A percentile compares a stretch with the other conserved stretches of the same genome.
phyloP scores from a whole-genome alignment of 1,140 invertebrate species.

The Eurytemora carolleeae region DNA sequence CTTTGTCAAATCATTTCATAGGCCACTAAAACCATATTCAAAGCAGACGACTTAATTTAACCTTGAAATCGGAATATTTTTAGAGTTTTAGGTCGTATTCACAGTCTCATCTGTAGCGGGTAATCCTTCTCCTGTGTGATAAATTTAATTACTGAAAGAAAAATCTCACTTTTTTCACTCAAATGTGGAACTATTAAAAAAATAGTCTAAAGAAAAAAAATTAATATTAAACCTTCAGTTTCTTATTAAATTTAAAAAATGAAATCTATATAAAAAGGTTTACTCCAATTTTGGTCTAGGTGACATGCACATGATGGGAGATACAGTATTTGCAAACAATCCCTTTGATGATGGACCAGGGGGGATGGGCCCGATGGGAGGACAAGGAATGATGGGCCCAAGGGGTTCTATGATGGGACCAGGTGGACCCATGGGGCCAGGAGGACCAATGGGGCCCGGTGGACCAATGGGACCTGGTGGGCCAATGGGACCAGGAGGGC shows the following conservation, averaged over 20 bases:
- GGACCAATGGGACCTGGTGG: not conserved
- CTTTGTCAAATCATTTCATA: not conserved
- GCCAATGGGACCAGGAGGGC: not conserved
- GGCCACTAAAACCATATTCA: not conserved
- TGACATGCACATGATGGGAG: conserved; percentile 40
- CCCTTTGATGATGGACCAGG: conserved; percentile 76
- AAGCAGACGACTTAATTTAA: not conserved
- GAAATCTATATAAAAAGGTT: not conserved
- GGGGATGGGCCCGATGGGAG: conserved; percentile 4
- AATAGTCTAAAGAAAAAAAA: too few relatives aligned
- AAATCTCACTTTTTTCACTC: not conserved
- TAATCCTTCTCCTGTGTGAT: too few relatives aligned
- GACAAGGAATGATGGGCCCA: conserved; percentile 11
- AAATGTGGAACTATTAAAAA: too few relatives aligned
- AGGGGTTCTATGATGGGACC: conserved; percentile 11
- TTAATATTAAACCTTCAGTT: too few relatives aligned
- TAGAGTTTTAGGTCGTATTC: too few relatives aligned
- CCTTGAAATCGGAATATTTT: too few relatives aligned
- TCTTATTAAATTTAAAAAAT: not conserved
- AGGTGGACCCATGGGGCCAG: conserved; percentile 27
- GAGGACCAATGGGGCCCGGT: conserved; percentile 26
- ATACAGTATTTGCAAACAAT: conserved; percentile 81
- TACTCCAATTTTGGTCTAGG: conserved; percentile 23
- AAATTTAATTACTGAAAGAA: not conserved
- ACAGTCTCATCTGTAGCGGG: too few relatives aligned